Evolutionary conservation across 2,888 invertebrate species (phyloP).

Genomic region (Dryadula phaetusa): DNA sequence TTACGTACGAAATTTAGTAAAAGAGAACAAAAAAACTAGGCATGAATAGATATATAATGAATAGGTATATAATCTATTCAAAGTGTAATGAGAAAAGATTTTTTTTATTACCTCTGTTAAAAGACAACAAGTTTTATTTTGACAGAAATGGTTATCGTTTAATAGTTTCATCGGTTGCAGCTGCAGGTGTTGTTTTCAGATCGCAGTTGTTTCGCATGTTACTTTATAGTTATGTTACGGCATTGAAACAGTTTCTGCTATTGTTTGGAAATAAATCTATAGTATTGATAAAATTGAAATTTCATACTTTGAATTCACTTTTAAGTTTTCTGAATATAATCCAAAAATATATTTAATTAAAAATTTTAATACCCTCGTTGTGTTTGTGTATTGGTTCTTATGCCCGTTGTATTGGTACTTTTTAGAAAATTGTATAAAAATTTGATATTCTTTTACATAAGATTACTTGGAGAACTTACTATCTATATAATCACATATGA

Average conservation of each 20-base stretch:
- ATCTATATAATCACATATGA: too few relatives aligned
- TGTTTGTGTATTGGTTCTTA: too few relatives aligned
- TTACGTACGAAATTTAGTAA: not conserved
- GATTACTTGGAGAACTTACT: too few relatives aligned
- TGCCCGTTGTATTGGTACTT: too few relatives aligned
- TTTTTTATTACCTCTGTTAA: not conserved
- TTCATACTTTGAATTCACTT: not conserved
- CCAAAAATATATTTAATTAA: not conserved
- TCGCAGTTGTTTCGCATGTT: not conserved
- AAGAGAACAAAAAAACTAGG: conserved; percentile 4
- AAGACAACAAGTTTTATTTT: not conserved
- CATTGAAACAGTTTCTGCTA: conserved; percentile 9
- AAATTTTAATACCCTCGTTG: too few relatives aligned
- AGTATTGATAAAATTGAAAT: conserved; percentile 6
- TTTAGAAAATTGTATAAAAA: too few relatives aligned
- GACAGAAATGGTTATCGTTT: too few relatives aligned
- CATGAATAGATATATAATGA: too few relatives aligned
- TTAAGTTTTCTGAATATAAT: not conserved
- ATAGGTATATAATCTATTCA: too few relatives aligned
- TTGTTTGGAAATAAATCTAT: conserved; percentile 9
- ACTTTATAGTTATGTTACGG: conserved; percentile 5
- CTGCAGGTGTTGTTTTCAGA: not conserved
- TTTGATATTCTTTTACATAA: too few relatives aligned
- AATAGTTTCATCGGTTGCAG: too few relatives aligned
- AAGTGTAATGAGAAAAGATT: too few relatives aligned